Conservation (phyloP, 2,797 vertebrate genomes). For the Gadopsis bispinosus region DNA sequence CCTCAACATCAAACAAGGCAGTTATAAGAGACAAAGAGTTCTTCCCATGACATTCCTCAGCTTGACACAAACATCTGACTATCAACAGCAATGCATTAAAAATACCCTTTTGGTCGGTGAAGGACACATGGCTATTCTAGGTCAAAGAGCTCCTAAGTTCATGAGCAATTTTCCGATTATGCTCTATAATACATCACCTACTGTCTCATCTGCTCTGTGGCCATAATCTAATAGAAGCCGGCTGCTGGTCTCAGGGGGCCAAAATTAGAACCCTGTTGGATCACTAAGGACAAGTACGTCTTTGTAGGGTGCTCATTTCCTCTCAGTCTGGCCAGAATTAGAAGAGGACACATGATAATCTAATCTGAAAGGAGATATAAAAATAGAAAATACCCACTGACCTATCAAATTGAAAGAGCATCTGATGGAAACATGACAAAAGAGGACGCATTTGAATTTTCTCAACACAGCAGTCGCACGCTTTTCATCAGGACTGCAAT, state of each 20-base stretch:
- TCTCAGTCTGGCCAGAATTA: conserved; percentile 71
- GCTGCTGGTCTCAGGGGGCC: conserved; percentile 76
- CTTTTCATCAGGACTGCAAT: conserved; percentile 4
- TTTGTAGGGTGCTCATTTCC: conserved; percentile 85
- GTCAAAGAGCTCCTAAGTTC: conserved; percentile 79
- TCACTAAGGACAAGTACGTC: conserved; percentile 78
- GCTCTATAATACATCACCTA: conserved; percentile 80
- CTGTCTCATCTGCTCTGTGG: conserved; percentile 79
- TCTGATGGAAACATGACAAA: conserved; percentile 25
- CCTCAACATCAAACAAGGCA: conserved; percentile 29
- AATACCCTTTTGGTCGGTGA: conserved; percentile 44
- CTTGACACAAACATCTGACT: conserved; percentile 46
- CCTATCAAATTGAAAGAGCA: conserved; percentile 44
- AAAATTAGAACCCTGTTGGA: conserved; percentile 81
- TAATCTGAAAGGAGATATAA: conserved; percentile 74
- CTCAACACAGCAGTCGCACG: neutral
- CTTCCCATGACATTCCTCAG: conserved; percentile 47
- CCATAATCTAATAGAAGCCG: conserved; percentile 82
- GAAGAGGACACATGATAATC: conserved; percentile 76
- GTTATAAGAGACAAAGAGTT: conserved; percentile 30
- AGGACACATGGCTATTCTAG: conserved; percentile 61
- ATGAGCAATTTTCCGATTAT: conserved; percentile 79
- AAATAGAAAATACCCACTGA: conserved; percentile 74
- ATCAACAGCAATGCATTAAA: conserved; percentile 50
- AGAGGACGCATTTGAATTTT: conserved; percentile 27